A percentile compares a stretch with the other conserved stretches of the same genome.
Evolutionary conservation across 2,888 invertebrate species (phyloP).

Genomic region (Ceraclea dissimilis): DNA sequence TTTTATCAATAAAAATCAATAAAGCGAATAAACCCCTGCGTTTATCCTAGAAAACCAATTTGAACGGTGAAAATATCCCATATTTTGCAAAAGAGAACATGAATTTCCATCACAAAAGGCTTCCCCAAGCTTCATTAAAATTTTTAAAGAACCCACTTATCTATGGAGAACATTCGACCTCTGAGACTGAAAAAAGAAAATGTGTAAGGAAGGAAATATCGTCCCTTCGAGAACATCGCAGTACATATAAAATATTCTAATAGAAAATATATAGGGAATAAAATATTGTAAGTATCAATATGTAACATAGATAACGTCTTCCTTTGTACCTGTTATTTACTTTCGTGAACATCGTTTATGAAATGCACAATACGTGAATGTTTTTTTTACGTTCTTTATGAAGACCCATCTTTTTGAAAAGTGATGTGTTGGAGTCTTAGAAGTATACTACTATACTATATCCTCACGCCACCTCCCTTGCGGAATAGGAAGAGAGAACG

Average conservation of each 20-base stretch:
- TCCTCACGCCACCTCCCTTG: too few relatives aligned
- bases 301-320: too few relatives aligned
- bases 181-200: not conserved
- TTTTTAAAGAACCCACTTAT: slow-evolving; percentile 4
- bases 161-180: slow-evolving; percentile 2
- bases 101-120: slow-evolving; percentile 2
- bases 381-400: too few relatives aligned
- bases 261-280: not conserved
- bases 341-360: too few relatives aligned
- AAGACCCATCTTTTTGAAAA: too few relatives aligned
- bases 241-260: too few relatives aligned
- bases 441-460: too few relatives aligned
- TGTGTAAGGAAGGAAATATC: not conserved
- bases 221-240: too few relatives aligned
- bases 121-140: slow-evolving; percentile 4
- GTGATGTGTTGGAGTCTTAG: too few relatives aligned
- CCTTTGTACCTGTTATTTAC: too few relatives aligned
- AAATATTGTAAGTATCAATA: not conserved
- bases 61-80: not conserved
- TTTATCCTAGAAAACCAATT: slow-evolving; percentile 2
- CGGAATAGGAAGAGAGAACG: too few relatives aligned
- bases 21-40: not conserved
- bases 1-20: slow-evolving; percentile 1
- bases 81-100: slow-evolving; percentile 2
- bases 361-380: too few relatives aligned